Conservation (phyloP, 1,140 invertebrate genomes). For the Charaxes varanes region DNA sequence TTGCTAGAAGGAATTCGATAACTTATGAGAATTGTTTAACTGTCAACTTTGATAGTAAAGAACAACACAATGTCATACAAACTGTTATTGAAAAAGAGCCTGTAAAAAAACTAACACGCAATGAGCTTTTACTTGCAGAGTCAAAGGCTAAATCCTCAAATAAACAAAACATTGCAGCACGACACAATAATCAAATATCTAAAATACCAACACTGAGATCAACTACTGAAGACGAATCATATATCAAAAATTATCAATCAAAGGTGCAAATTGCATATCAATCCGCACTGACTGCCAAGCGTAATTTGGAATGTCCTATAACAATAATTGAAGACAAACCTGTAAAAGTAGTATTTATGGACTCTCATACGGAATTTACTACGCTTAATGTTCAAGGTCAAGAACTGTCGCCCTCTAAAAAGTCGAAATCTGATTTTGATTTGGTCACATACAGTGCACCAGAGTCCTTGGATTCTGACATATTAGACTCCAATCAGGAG, state of each 20-base stretch:
- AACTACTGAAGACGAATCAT: conserved; percentile 30
- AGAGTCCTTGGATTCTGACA: conserved; percentile 56
- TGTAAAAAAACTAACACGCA: conserved; percentile 42
- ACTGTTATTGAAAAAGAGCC: conserved; percentile 46
- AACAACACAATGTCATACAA: conserved; percentile 50
- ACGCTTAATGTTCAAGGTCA: conserved; percentile 55
- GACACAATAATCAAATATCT: conserved; percentile 25
- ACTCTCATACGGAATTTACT: conserved; percentile 38
- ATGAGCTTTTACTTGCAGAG: conserved; percentile 41
- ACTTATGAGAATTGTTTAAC: conserved; percentile 59
- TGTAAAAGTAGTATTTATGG: conserved; percentile 60
- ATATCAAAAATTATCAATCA: conserved; percentile 54
- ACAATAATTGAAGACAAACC: conserved; percentile 63
- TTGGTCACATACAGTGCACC: conserved; percentile 30
- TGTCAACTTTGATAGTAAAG: conserved; percentile 51
- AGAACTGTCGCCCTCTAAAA: conserved; percentile 47
- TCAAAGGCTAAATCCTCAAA: conserved; percentile 37
- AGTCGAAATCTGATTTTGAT: conserved; percentile 28
- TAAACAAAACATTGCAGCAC: conserved; percentile 32
- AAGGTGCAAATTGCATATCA: conserved; percentile 64
- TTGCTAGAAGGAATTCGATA: conserved; percentile 62
- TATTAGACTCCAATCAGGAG: conserved; percentile 36
- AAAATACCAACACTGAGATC: conserved; percentile 36
- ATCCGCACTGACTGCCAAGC: conserved; percentile 49
- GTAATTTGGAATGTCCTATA: conserved; percentile 48